Conservation (phyloP, 2,797 vertebrate genomes). For the Xyrichtys novacula region DNA sequence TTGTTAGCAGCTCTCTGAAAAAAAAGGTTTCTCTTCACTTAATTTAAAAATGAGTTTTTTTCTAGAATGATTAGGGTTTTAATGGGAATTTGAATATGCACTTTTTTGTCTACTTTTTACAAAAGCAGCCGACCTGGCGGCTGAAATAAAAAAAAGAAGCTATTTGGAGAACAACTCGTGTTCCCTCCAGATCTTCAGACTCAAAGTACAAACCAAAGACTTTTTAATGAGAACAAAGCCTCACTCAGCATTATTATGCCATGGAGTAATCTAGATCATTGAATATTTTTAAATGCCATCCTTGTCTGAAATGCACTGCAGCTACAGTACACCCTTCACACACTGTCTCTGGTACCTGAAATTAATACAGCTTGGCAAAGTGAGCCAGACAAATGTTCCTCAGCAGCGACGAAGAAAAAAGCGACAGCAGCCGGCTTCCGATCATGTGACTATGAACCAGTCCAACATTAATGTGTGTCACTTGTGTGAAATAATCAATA, state of each 20-base stretch:
- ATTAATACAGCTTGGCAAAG: constrained; percentile 48
- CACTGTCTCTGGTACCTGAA: constrained; percentile 58
- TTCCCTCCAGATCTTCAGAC: constrained; percentile 51
- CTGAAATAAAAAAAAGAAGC: constrained; percentile 39
- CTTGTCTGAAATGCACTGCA: constrained; percentile 58
- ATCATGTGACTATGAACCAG: constrained; percentile 36
- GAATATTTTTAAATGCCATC: constrained; percentile 40
- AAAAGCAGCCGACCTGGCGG: constrained; percentile 41
- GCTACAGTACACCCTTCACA: constrained; percentile 46
- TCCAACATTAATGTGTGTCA: constrained; percentile 50
- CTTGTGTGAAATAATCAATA: constrained; percentile 46
- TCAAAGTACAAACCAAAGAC: constrained; percentile 78
- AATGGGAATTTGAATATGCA: constrained; percentile 25
- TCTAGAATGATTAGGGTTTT: constrained; percentile 34
- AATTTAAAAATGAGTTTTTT: constrained; percentile 44
- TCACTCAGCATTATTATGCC: constrained; percentile 41
- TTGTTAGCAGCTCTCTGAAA: constrained; percentile 47
- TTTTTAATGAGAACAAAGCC: constrained; percentile 60
- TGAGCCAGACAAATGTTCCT: constrained; percentile 37
- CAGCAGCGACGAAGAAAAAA: constrained; percentile 29
- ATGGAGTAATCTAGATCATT: constrained; percentile 31
- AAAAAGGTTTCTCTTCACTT: constrained; percentile 21
- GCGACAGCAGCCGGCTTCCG: constrained; percentile 35
- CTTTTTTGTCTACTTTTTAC: constrained; percentile 40
- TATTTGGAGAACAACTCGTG: constrained; percentile 22